phyloP scores from a whole-genome alignment of 2,113 vertebrate species.

The Chroicocephalus ridibundus region DNA sequence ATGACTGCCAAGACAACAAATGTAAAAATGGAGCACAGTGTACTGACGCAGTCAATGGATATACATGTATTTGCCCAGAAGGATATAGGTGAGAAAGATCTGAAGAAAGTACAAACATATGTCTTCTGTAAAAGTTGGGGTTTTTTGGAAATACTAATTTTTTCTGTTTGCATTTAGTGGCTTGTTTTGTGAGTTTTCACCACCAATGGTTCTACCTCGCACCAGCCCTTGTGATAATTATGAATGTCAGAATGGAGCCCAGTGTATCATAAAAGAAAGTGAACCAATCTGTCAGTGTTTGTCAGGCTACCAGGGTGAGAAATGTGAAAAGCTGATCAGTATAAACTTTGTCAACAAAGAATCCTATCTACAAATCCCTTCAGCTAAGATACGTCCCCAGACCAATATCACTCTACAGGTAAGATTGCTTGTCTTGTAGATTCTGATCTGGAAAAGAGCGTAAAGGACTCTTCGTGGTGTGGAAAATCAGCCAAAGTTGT shows the following conservation, averaged over 20 bases:
- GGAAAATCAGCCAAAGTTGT: background rate
- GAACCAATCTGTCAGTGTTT: conserved; percentile 94
- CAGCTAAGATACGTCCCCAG: conserved; percentile 82
- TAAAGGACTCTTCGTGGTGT: background rate
- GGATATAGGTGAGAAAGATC: conserved; percentile 86
- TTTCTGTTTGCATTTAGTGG: conserved; percentile 75
- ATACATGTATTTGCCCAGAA: conserved; percentile 91
- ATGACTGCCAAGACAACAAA: conserved; percentile 94
- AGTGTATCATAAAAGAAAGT: conserved; percentile 86
- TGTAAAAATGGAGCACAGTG: conserved; percentile 94
- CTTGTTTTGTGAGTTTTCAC: conserved; percentile 94
- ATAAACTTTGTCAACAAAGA: conserved; percentile 94
- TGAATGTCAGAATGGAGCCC: conserved; percentile 93
- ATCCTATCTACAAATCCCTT: conserved; percentile 92
- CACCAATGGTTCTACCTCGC: conserved; percentile 95
- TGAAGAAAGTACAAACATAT: background rate
- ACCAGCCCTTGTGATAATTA: conserved; percentile 96
- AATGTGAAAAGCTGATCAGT: conserved; percentile 91
- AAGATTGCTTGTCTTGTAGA: background rate
- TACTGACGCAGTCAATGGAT: conserved; percentile 92
- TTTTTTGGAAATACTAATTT: background rate
- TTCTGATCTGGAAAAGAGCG: background rate
- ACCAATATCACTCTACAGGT: conserved; percentile 98
- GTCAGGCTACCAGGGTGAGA: conserved; percentile 91
- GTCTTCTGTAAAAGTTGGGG: background rate